Base-by-base conservation (phyloP, 2,888 invertebrate genomes). In the Pemphredon lugubris region DNA sequence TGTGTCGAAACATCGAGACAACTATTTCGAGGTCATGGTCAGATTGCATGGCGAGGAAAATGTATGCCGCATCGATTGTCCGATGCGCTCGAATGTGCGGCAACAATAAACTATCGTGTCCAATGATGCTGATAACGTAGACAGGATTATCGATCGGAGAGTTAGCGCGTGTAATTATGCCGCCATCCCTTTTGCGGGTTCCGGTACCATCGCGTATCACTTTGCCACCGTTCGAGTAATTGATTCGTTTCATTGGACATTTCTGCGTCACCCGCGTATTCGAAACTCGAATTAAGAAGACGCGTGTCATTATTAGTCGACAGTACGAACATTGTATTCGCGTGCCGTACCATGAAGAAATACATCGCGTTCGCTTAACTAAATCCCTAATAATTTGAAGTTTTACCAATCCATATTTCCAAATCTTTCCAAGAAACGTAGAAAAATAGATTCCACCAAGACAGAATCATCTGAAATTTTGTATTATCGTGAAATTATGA, bases 201-300 rank as follows among this genome's bases (percentile, higher is more conserved):
- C 61, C 64, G 68, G 80, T 81, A 81, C 81, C 81, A 80, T 59
- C 57, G 47, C 54, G 80, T 79, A 76, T 81, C 79, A 69, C 60
- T 73, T 74, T 63, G 37, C 47, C 54, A 64, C 37, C 48, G 57
- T 64, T 53, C 69, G 42, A 60, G 45, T 48, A 9, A 32, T 34
- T 13, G 44, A 20, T 30, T 54, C 47, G 64, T 50, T 48, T 26
- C n/a, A n/a, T n/a, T n/a, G n/a, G n/a, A n/a, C n/a, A n/a, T n/a
- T n/a, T n/a, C n/a, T n/a, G n/a, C n/a, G n/a, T n/a, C n/a, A n/a
- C n/a, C n/a, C n/a, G n/a, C n/a, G n/a, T n/a, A n/a, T n/a, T n/a
- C n/a, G n/a, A n/a, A n/a, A n/a, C n/a, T n/a, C n/a, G n/a, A n/a
- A n/a, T n/a, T n/a, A n/a, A n/a, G n/a, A n/a, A n/a, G n/a, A n/a